phyloP scores from a whole-genome alignment of 2,797 vertebrate species.

The Sarcophilus harrisii region DNA sequence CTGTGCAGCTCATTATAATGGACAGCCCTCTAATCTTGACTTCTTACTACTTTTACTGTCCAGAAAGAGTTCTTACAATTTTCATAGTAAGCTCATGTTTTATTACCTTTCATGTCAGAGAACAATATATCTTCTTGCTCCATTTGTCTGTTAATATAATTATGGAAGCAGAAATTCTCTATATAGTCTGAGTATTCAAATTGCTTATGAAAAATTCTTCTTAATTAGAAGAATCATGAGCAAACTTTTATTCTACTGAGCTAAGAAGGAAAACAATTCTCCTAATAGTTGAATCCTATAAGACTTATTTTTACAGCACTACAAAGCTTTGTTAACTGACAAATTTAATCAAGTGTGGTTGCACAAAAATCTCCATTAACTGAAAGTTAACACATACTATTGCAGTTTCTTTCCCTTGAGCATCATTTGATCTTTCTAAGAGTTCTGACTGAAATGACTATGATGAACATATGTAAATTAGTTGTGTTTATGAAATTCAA shows the following conservation, averaged over 20 bases:
- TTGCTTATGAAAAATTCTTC: conserved; percentile 5
- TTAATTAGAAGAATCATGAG: neutral
- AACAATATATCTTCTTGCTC: conserved; percentile 1
- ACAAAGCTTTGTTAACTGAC: neutral
- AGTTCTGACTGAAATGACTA: neutral
- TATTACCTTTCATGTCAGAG: neutral
- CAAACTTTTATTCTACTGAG: neutral
- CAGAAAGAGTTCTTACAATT: conserved; percentile 11
- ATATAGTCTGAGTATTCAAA: conserved; percentile 20
- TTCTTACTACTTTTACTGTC: neutral
- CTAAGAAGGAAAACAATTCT: neutral
- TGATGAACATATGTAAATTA: neutral
- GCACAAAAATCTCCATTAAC: neutral
- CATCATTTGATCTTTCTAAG: neutral
- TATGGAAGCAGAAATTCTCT: neutral
- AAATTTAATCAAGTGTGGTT: neutral
- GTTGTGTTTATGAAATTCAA: neutral
- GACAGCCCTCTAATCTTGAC: neutral
- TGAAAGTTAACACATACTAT: neutral
- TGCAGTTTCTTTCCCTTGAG: neutral
- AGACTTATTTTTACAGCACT: neutral
- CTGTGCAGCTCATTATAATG: conserved; percentile 17
- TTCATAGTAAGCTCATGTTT: conserved; percentile 10
- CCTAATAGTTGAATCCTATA: neutral
- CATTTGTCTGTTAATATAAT: neutral